phyloP scores from a whole-genome alignment of 2,888 invertebrate genomes.

The Furcula furcula region DNA sequence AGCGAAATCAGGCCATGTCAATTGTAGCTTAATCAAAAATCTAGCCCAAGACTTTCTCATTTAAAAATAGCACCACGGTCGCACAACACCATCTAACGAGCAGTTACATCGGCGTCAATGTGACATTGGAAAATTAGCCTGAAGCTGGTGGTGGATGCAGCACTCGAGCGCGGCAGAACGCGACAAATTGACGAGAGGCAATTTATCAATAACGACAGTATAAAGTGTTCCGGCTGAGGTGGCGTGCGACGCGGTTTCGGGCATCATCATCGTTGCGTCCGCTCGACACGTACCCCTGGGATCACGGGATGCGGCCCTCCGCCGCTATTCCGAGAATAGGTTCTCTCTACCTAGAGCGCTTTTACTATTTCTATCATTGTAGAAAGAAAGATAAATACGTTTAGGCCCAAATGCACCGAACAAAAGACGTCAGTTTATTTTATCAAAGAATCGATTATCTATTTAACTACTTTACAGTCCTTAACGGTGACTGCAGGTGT shows the following conservation, averaged over 20 bases:
- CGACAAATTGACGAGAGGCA: slow-evolving; percentile 62
- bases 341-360: no score
- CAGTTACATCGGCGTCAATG: slow-evolving; percentile 30
- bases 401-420: no score
- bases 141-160: slow-evolving; percentile 31
- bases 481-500: no score
- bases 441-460: no score
- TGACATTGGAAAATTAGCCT: slow-evolving; percentile 46
- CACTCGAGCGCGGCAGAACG: slow-evolving; percentile 41
- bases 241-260: slow-evolving; percentile 60
- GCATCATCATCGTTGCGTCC: slow-evolving; percentile 41
- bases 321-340: slow-evolving; percentile 5
- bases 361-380: no score
- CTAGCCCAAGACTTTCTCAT: no score
- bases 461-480: no score
- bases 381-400: no score
- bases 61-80: slow-evolving; percentile 3
- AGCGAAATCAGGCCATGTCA: no score
- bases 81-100: slow-evolving; percentile 2
- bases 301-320: slow-evolving; percentile 25
- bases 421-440: no score
- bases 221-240: slow-evolving; percentile 69
- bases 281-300: slow-evolving; percentile 11
- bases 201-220: slow-evolving; percentile 80
- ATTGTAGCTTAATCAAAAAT: no score